These are phyloP conservation scores for Yasuhikotakia modesta DNA, from an alignment of 2,797 vertebrate genomes.

Conservation along the genomic window DNA sequence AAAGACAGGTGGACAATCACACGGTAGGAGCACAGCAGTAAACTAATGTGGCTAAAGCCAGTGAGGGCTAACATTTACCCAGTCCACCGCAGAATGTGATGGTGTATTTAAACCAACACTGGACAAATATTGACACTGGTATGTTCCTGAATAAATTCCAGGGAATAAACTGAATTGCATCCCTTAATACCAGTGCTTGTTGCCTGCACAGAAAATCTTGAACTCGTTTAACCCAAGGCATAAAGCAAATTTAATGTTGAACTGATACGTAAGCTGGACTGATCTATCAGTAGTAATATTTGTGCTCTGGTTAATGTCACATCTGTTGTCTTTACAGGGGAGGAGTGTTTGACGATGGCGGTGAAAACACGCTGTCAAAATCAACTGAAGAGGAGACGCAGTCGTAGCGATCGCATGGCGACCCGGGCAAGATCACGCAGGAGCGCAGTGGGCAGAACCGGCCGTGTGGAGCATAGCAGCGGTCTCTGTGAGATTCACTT, in stretches of 20 bases:
- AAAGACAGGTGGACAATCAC: conserved; percentile 26
- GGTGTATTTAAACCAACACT: neutral
- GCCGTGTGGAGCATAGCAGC: conserved; percentile 63
- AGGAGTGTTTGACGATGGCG: conserved; percentile 80
- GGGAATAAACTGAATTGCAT: neutral
- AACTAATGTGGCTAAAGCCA: conserved; percentile 40
- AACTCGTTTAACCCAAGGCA: neutral
- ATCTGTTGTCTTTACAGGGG: conserved; percentile 67
- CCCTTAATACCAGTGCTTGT: neutral
- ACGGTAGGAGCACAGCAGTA: conserved; percentile 33
- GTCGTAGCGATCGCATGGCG: conserved; percentile 65
- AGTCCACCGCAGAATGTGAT: neutral
- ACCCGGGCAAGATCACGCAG: conserved; percentile 59
- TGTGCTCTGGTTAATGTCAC: neutral
- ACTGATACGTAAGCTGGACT: neutral
- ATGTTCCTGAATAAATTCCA: neutral
- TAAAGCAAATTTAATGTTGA: neutral
- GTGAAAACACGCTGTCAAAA: conserved; percentile 82
- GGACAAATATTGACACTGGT: neutral
- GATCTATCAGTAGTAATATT: neutral
- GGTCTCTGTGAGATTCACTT: conserved; percentile 81
- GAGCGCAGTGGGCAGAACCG: conserved; percentile 23
- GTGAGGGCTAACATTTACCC: neutral
- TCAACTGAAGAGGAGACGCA: conserved; percentile 76
- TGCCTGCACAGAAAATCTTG: neutral